phyloP scores from a whole-genome alignment of 2,888 invertebrate species.

The Luperina nickerlii region DNA sequence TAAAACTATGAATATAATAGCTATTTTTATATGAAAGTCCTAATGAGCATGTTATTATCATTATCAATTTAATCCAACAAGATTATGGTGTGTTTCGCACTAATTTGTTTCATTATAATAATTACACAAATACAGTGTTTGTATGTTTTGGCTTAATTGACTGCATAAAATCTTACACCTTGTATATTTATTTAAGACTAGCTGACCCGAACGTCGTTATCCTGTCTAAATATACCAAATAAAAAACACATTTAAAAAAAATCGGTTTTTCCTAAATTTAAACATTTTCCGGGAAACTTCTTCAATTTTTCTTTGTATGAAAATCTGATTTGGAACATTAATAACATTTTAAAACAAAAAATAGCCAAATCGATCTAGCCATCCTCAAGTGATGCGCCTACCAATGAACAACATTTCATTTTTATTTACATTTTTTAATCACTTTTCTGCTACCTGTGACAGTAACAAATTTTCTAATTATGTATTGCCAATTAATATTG shows the following conservation, averaged over 20 bases:
- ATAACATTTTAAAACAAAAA: too few species aligned
- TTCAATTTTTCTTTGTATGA: too few species aligned
- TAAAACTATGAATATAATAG: neutral
- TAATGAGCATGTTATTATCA: neutral
- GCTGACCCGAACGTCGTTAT: too few species aligned
- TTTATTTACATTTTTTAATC: too few species aligned
- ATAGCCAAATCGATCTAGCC: too few species aligned
- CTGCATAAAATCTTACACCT: neutral
- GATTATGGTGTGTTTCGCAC: neutral
- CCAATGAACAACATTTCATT: too few species aligned
- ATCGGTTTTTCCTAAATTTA: too few species aligned
- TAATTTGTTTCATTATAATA: neutral
- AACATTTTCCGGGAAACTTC: too few species aligned
- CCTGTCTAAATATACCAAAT: too few species aligned
- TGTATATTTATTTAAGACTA: neutral
- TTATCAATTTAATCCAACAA: constrained; percentile 4
- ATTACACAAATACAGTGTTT: neutral
- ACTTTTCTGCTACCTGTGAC: constrained; percentile 1
- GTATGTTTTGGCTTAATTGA: too few species aligned
- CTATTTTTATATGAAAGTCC: neutral
- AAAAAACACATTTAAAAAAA: too few species aligned
- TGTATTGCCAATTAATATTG: neutral
- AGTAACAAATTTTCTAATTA: neutral
- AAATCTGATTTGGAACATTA: neutral
- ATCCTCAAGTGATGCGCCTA: too few species aligned